A percentile compares a stretch with the other conserved stretches of the same genome.
Conservation (phyloP, 2,113 vertebrate species). For the Turnix velox region DNA sequence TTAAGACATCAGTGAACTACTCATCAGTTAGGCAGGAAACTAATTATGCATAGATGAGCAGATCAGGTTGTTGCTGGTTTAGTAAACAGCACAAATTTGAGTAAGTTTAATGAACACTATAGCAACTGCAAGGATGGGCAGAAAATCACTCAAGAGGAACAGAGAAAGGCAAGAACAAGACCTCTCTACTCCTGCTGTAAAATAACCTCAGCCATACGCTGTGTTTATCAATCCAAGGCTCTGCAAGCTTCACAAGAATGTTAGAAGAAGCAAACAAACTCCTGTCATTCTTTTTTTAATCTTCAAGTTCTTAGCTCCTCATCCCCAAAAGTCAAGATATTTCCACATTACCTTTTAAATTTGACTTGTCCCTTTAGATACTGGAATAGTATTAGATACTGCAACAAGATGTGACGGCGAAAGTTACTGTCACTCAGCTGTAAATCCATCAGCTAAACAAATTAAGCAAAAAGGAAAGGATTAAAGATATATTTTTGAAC, state of each 20-base stretch:
- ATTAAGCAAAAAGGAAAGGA: not conserved
- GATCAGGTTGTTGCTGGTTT: not conserved
- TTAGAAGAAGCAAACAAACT: not conserved
- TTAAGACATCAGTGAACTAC: not conserved
- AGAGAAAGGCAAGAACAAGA: not conserved
- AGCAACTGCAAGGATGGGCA: not conserved
- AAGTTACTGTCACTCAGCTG: conserved; percentile 98
- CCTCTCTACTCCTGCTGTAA: not conserved
- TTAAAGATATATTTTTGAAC: not conserved
- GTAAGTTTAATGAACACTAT: not conserved
- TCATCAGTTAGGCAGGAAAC: not conserved
- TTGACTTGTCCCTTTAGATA: conserved; percentile 98
- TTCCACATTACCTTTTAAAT: conserved; percentile 89
- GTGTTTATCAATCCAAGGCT: not conserved
- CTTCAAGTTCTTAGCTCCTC: not conserved
- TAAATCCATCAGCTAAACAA: conserved; percentile 92
- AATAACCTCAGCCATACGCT: not conserved
- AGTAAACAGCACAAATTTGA: not conserved
- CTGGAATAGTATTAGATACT: conserved; percentile 97
- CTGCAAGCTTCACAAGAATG: not conserved
- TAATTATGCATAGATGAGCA: not conserved
- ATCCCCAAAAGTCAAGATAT: not conserved
- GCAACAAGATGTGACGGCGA: conserved; percentile 92
- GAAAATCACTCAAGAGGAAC: not conserved
- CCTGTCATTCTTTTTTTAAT: not conserved